Conservation (phyloP, 2,797 vertebrate species). For the Myioborus miniatus region DNA sequence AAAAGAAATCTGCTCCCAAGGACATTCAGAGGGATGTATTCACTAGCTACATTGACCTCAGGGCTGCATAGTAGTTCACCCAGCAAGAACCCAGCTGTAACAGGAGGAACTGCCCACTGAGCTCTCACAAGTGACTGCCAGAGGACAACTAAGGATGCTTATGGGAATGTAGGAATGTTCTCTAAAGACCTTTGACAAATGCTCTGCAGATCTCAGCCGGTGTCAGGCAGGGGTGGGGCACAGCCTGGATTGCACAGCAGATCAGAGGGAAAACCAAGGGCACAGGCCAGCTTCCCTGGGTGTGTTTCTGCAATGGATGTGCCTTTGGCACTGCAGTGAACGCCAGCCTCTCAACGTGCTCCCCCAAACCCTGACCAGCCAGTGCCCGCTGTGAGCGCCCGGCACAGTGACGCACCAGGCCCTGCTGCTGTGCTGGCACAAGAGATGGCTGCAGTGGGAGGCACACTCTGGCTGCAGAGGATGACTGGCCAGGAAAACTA, state of each 20-base stretch:
- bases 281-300: not conserved
- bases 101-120: not conserved
- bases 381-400: fast-evolving
- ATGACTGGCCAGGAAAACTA: not conserved
- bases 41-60: not conserved
- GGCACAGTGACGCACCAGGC: fast-evolving
- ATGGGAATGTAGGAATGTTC: not conserved
- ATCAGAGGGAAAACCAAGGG: not conserved
- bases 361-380: not conserved
- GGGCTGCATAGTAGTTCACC: not conserved
- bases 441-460: not conserved
- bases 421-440: not conserved
- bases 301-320: not conserved
- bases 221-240: not conserved
- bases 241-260: not conserved
- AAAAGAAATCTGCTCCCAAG: not conserved
- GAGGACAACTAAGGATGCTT: not conserved
- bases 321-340: not conserved
- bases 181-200: not conserved
- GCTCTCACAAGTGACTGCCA: not conserved
- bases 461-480: not conserved
- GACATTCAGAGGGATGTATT: not conserved
- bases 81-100: not conserved
- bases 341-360: not conserved
- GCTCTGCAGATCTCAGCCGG: not conserved